Percentiles rank a stretch among this genome's conserved stretches.
phyloP scores from a whole-genome alignment of 1,140 invertebrate genomes.

The Drosophila mojavensis region DNA sequence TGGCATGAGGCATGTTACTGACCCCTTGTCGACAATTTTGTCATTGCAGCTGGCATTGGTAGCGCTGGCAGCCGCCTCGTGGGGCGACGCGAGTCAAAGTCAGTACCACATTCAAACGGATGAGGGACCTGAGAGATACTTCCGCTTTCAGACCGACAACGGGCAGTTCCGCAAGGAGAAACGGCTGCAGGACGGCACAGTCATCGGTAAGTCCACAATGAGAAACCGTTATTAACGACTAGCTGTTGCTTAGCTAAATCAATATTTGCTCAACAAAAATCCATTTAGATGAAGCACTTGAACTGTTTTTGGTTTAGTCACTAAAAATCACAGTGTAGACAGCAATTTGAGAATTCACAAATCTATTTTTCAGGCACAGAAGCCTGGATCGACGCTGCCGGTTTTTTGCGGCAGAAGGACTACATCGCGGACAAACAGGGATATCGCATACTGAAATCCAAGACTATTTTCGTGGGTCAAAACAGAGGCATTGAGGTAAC shows the following conservation, averaged over 20 bases:
- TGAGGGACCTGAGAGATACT: conserved; percentile 93
- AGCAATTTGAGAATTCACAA: too few species aligned
- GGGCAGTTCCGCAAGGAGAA: conserved; percentile 95
- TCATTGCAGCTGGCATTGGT: conserved; percentile 65
- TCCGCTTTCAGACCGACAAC: conserved; percentile 93
- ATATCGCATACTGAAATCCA: conserved; percentile 91
- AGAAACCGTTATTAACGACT: background rate
- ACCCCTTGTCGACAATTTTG: conserved; percentile 33
- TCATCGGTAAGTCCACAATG: conserved; percentile 86
- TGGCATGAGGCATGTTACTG: conserved; percentile 28
- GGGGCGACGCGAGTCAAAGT: conserved; percentile 65
- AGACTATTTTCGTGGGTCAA: conserved; percentile 90
- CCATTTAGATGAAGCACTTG: background rate
- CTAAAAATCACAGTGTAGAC: too few species aligned
- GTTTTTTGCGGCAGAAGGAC: conserved; percentile 91
- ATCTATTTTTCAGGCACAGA: conserved; percentile 86
- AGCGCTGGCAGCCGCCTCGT: conserved; percentile 55
- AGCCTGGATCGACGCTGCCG: conserved; percentile 93
- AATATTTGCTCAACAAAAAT: background rate
- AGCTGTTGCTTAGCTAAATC: background rate
- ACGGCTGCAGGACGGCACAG: conserved; percentile 91
- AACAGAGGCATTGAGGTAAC: conserved; percentile 86
- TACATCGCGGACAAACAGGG: conserved; percentile 93
- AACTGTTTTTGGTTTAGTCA: too few species aligned
- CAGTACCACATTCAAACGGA: conserved; percentile 97